Evolutionary conservation across 2,113 vertebrate species (phyloP).

Genomic region (Esox niger): DNA sequence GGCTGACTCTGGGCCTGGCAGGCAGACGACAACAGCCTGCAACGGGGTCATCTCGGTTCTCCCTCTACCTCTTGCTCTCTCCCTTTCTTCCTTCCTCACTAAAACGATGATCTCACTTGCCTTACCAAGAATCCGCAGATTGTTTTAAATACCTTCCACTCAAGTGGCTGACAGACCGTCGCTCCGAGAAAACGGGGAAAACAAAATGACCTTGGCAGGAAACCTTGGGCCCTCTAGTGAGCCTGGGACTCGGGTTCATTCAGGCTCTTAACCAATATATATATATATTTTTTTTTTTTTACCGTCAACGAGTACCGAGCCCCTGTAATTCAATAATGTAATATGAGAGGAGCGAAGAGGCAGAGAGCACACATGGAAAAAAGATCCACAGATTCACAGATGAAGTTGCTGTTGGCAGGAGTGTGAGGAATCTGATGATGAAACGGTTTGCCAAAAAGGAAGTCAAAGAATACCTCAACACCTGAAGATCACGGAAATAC

Average conservation of each 20-base stretch:
- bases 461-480: constrained; percentile 2
- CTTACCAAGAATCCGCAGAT: constrained; percentile 62
- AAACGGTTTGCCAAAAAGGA: constrained; percentile 27
- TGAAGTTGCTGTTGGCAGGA: constrained; percentile 40
- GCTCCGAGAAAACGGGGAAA: constrained; percentile 19
- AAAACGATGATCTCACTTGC: constrained; percentile 67
- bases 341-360: no score
- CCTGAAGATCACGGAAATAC: background rate
- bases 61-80: background rate
- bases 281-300: constrained; percentile 37
- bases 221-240: constrained; percentile 27
- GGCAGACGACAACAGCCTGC: constrained; percentile 33
- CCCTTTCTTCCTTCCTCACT: constrained; percentile 17
- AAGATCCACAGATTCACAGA: constrained; percentile 19
- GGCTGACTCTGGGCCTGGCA: constrained; percentile 18
- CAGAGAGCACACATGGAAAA: background rate
- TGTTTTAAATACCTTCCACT: constrained; percentile 66
- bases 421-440: constrained; percentile 38
- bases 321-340: constrained; percentile 25
- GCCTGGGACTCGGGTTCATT: constrained; percentile 32
- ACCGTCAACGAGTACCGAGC: constrained; percentile 13
- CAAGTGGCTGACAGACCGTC: constrained; percentile 34
- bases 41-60: constrained; percentile 16
- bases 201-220: constrained; percentile 46
- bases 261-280: constrained; percentile 30